Base-by-base conservation (phyloP, 2,113 vertebrate species). In the Gallinago undulata region DNA sequence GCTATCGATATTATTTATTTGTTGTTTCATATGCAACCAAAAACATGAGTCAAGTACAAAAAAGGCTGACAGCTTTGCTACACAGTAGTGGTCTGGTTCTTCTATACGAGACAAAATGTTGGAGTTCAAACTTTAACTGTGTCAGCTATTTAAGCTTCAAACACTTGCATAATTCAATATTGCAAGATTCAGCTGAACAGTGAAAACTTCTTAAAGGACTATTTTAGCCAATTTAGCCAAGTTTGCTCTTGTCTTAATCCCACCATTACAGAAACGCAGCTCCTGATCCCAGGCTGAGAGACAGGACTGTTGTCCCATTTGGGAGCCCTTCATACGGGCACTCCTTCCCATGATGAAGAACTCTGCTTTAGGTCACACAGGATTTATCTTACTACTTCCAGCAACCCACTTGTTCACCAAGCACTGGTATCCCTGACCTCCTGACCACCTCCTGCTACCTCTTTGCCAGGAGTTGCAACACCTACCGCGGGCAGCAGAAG, bases 41-140 rank as follows among this genome's bases (percentile, higher is more conserved):
- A 69, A 64, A 8, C 10, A 6, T 30, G 48, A 57, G 31, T 43
- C 13, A 78, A 31, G 24, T 35, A 56, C 11, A 39, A 55, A 47
- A 47, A 56, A 72, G 16, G 33, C 7, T 31, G 31, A 84, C 15
- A 70, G 62, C 11, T 51, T 86, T 51, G 22, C 22, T 33, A 25
- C 3, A 25, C 35, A 66, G 39, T 30, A 28, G 60, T 55, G 27
- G 28, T 28, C 37, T 21, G 17, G 37, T 64, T 64, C 45, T 69
- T 30, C 62, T 39, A 1, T 8, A 50, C 0, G 4, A 24, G 50
- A 75, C 50, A 24, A 69, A 53, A 23, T 2, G 1, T 7, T 39
- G 56, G 37, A 48, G 19, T 27, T 66, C 67, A 55, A 50, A 66
- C 15, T 47, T 30, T 2, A 11, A 3, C 64, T 13, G 19, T 48